These are phyloP conservation scores for Paramisgurnus dabryanus DNA, from an alignment of 2,113 vertebrate species.

Conservation along the genomic window DNA sequence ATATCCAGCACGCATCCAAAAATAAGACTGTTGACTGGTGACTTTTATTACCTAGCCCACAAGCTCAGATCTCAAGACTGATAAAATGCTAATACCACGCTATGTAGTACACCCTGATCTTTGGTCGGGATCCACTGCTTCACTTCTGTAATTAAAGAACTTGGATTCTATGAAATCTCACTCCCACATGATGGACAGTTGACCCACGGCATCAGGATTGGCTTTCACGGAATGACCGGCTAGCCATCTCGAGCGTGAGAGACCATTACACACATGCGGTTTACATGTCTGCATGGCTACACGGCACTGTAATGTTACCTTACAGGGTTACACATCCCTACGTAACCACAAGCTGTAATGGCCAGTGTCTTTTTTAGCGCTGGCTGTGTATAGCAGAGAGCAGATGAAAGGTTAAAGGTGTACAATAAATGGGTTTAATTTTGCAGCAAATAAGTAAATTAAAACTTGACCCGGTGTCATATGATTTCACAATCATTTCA, in stretches of 20 bases:
- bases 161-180: slow-evolving; percentile 29
- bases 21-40: neutral
- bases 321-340: slow-evolving; percentile 35
- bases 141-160: slow-evolving; percentile 47
- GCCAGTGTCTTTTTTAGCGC: neutral
- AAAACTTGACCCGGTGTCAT: neutral
- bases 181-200: slow-evolving; percentile 56
- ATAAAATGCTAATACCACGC: slow-evolving; percentile 28
- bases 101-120: slow-evolving; percentile 20
- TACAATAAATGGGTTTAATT: neutral
- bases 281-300: slow-evolving; percentile 38
- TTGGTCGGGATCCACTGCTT: slow-evolving; percentile 26
- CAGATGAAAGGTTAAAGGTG: slow-evolving; percentile 3
- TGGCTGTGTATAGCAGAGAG: neutral
- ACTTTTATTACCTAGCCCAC: slow-evolving; percentile 7
- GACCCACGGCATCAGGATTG: slow-evolving; percentile 57
- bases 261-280: slow-evolving; percentile 28
- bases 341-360: slow-evolving; percentile 9
- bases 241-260: slow-evolving; percentile 31
- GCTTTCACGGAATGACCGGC: slow-evolving; percentile 57
- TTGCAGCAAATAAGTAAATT: slow-evolving; percentile 3
- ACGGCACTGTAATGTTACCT: slow-evolving; percentile 35
- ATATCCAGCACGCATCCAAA: neutral
- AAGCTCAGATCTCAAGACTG: slow-evolving; percentile 8
- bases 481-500: slow-evolving; percentile 43